These are phyloP conservation scores for Nomada lathburiana DNA, from an alignment of 2,888 invertebrate species.

Conservation along the genomic window DNA sequence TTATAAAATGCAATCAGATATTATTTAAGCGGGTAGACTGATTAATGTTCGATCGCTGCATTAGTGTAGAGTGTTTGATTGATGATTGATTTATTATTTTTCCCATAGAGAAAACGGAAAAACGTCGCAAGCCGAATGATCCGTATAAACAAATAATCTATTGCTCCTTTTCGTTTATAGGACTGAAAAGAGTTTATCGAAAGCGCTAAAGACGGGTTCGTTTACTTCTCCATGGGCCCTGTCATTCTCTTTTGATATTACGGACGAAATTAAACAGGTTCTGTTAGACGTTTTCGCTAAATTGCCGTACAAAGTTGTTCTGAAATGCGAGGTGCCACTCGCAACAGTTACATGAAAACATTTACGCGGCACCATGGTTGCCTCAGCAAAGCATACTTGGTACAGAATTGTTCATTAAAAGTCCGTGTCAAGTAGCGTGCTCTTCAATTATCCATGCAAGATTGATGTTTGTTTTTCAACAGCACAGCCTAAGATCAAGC, in stretches of 20 bases:
- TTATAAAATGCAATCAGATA: neutral
- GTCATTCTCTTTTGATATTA: constrained; percentile 40
- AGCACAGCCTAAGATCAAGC: constrained; percentile 74
- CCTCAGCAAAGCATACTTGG: constrained; percentile 70
- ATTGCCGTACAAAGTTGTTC: constrained; percentile 67
- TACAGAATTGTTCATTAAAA: constrained; percentile 22
- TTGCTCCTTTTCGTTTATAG: constrained; percentile 34
- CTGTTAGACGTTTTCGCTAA: constrained; percentile 63
- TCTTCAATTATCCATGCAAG: neutral
- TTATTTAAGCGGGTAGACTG: too few relatives aligned
- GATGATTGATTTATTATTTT: too few relatives aligned
- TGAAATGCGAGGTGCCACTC: constrained; percentile 66
- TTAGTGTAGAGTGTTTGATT: too few relatives aligned
- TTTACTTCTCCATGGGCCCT: constrained; percentile 72
- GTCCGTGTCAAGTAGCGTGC: neutral
- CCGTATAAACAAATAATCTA: too few relatives aligned
- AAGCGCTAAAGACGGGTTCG: constrained; percentile 67
- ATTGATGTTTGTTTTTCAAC: neutral
- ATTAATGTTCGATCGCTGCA: too few relatives aligned
- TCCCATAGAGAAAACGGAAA: too few relatives aligned
- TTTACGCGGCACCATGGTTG: constrained; percentile 67
- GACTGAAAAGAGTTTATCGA: constrained; percentile 61
- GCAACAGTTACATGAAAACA: constrained; percentile 51
- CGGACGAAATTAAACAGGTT: constrained; percentile 19
- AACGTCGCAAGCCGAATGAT: too few relatives aligned